Conservation (phyloP, 2,888 invertebrate species). For the Eristalis intricaria region DNA sequence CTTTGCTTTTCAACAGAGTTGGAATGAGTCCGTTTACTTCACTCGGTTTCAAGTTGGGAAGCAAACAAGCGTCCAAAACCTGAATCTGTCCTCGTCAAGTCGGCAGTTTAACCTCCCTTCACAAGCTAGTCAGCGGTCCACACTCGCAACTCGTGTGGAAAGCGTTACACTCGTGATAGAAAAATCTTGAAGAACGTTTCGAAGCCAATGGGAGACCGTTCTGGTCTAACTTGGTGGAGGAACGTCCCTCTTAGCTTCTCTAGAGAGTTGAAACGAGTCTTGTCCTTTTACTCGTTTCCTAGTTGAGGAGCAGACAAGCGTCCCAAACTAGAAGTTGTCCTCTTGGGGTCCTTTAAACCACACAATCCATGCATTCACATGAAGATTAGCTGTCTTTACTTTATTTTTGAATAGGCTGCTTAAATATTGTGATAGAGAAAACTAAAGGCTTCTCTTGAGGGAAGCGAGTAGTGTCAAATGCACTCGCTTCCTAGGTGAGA, state of each 20-base stretch:
- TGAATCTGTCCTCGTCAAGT: too few species aligned
- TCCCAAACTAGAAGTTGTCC: background rate
- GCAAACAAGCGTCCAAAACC: background rate
- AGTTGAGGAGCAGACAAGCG: constrained; percentile 45
- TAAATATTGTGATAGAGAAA: constrained; percentile 79
- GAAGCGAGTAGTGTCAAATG: background rate
- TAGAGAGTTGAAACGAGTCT: constrained; percentile 51
- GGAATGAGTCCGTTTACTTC: background rate
- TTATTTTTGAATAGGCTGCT: constrained; percentile 75
- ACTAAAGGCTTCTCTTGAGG: too few species aligned
- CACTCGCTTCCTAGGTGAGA: background rate
- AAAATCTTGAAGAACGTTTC: constrained; percentile 20
- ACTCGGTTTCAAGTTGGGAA: constrained; percentile 43
- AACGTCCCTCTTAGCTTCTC: constrained; percentile 39
- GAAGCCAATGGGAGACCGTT: constrained; percentile 75
- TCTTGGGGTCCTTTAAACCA: background rate
- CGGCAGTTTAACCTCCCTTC: too few species aligned
- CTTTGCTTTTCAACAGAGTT: constrained; percentile 52
- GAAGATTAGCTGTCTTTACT: constrained; percentile 78
- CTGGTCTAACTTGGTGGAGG: constrained; percentile 74
- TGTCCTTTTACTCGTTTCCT: background rate
- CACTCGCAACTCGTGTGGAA: background rate
- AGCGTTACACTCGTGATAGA: too few species aligned
- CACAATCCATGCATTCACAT: constrained; percentile 61
- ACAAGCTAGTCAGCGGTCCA: constrained; percentile 77